phyloP scores from a whole-genome alignment of 1,140 invertebrate genomes.

The Epicauta chinensis region DNA sequence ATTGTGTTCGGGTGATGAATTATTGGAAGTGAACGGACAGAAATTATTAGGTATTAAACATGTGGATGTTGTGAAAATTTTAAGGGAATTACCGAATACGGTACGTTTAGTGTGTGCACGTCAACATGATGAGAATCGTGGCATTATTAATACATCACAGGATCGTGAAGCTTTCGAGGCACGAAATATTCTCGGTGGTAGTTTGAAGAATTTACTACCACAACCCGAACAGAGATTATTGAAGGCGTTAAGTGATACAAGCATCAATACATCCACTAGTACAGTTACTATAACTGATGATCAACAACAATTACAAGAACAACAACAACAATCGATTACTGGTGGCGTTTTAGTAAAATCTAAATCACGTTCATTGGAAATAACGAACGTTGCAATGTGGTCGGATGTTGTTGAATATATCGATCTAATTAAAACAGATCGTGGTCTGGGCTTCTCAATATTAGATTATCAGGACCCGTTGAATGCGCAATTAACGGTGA shows the following conservation, averaged over 20 bases:
- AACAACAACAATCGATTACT: no score
- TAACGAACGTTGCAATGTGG: slow-evolving; percentile 88
- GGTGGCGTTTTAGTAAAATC: slow-evolving; percentile 50
- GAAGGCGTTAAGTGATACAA: slow-evolving; percentile 86
- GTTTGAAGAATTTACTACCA: slow-evolving; percentile 39
- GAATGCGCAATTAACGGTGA: slow-evolving; percentile 83
- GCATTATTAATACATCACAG: slow-evolving; percentile 66
- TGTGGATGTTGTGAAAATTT: slow-evolving; percentile 81
- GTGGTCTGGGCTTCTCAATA: slow-evolving; percentile 91
- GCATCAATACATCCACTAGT: slow-evolving; percentile 64
- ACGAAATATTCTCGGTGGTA: slow-evolving; percentile 69
- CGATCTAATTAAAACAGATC: slow-evolving; percentile 79
- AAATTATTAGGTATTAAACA: slow-evolving; percentile 80
- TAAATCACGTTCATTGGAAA: slow-evolving; percentile 87
- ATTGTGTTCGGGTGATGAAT: slow-evolving; percentile 81
- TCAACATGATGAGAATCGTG: slow-evolving; percentile 50
- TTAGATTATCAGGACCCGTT: slow-evolving; percentile 90
- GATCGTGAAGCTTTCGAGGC: slow-evolving; percentile 69
- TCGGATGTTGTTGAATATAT: slow-evolving; percentile 80
- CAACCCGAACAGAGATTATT: slow-evolving; percentile 50
- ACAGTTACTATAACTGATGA: slow-evolving; percentile 52
- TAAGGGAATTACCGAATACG: slow-evolving; percentile 79
- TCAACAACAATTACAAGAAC: no score
- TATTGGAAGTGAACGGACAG: slow-evolving; percentile 83
- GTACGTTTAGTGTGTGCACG: slow-evolving; percentile 77